Evolutionary conservation across 1,140 invertebrate species (phyloP).

Genomic region (Reticulitermes speratus): DNA sequence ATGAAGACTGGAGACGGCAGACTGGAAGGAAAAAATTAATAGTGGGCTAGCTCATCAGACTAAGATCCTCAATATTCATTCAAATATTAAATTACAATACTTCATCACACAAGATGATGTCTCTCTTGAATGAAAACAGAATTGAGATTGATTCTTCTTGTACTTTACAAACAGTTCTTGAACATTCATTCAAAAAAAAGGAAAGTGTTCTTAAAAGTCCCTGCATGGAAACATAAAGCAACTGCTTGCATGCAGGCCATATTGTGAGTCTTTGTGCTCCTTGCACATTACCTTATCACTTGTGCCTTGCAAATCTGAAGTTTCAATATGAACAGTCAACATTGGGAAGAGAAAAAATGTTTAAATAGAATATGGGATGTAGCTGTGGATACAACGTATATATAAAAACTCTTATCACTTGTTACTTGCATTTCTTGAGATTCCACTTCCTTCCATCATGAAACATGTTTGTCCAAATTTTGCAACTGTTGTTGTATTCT

Average conservation of each 20-base stretch:
- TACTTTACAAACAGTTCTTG: constrained; percentile 26
- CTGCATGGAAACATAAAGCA: background rate
- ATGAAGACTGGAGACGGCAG: background rate
- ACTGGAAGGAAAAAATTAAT: background rate
- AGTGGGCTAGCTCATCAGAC: background rate
- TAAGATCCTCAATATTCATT: constrained; percentile 15
- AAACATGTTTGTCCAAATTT: background rate
- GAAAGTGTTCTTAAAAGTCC: background rate
- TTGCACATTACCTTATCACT: constrained; percentile 28
- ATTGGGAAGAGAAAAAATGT: constrained; percentile 13
- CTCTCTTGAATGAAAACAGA: background rate
- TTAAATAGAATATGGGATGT: constrained; percentile 26
- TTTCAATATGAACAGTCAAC: background rate
- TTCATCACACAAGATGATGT: constrained; percentile 22
- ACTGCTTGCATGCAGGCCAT: background rate
- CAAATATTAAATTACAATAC: constrained; percentile 31
- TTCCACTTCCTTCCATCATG: constrained; percentile 6
- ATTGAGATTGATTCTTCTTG: constrained; percentile 13
- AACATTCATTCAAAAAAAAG: background rate
- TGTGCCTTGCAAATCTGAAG: constrained; percentile 21
- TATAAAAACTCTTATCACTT: constrained; percentile 26
- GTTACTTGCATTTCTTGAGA: background rate
- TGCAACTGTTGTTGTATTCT: background rate
- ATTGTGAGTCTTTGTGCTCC: constrained; percentile 12
- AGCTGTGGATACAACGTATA: constrained; percentile 26